Evolutionary conservation across 2,113 vertebrate genomes (phyloP), one percentile per base, ranked within the genome.

Genomic region (Oostethus manadensis): DNA sequence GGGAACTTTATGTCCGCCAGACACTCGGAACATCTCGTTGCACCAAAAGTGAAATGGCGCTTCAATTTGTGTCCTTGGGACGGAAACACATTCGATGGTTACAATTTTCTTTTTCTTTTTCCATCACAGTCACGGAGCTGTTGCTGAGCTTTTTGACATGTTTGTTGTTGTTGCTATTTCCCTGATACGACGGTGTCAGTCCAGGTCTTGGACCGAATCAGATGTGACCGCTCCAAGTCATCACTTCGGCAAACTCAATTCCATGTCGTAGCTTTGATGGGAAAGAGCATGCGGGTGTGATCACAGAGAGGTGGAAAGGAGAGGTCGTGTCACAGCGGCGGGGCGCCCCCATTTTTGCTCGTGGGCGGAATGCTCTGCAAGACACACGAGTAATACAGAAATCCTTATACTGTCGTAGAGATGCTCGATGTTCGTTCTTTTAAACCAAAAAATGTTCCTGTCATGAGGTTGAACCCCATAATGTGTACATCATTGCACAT

Each of bases 11-110:
- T 38, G 6, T 46, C 15, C 18, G 23, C 11, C 7, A 57, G 58
- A 40, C 53, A 15, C 66, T 64, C 29, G 33, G 33, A 64, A 57
- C 66, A 44, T 68, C 38, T 50, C 40, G 59, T 44, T 8, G 5
- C 51, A n/a, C 51, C 38, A 48, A 40, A 8, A 40, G 23, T 23
- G 23, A 1, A 29, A 42, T 46, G 55, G 53, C n/a, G 26, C 51
- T 64, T 50, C 49, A 50, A 56, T 55, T 47, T 22, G 51, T 60
- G 56, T 57, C 40, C 62, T 0, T 58, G 45, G 33, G 6, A 43
- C 45, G 60, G 56, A 17, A 43, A 68, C 51, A 38, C 13, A 21
- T 51, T 55, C 35, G 50, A 68, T 17, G 43, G 9, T 23, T 45
- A 21, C 4, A 15, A n/a, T n/a, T n/a, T n/a, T n/a, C n/a, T n/a